Percentiles rank a stretch among this genome's conserved stretches.
These are phyloP conservation scores for Eilema depressum DNA, from an alignment of 2,888 invertebrate species.

Conservation along the genomic window DNA sequence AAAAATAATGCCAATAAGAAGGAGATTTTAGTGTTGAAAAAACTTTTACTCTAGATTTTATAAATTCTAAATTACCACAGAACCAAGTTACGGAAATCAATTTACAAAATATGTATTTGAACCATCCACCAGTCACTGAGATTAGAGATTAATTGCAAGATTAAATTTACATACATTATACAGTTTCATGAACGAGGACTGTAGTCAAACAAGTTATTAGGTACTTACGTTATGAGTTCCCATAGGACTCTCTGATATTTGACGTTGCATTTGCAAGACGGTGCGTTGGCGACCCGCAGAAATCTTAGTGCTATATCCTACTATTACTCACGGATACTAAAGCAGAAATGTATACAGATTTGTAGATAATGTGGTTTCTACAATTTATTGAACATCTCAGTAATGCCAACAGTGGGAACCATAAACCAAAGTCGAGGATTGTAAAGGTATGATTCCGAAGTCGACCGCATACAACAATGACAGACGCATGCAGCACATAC, in stretches of 20 bases:
- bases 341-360: slow-evolving; percentile 48
- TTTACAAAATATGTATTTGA: too few species aligned
- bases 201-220: slow-evolving; percentile 8
- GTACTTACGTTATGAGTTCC: not conserved
- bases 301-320: slow-evolving; percentile 50
- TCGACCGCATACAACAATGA: too few species aligned
- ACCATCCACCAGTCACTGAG: not conserved
- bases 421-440: not conserved
- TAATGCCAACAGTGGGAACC: slow-evolving; percentile 20
- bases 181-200: slow-evolving; percentile 5
- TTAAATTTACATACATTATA: slow-evolving; percentile 14
- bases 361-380: slow-evolving; percentile 34
- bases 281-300: slow-evolving; percentile 34
- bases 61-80: too few species aligned
- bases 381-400: slow-evolving; percentile 27
- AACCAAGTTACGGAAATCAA: too few species aligned
- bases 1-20: too few species aligned
- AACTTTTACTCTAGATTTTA: too few species aligned
- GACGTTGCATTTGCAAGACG: slow-evolving; percentile 21
- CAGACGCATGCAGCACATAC: too few species aligned
- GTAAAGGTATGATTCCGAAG: slow-evolving; percentile 5
- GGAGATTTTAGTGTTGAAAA: too few species aligned
- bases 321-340: slow-evolving; percentile 45
- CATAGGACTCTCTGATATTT: slow-evolving; percentile 3
- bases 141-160: slow-evolving; percentile 1